Conservation (phyloP, 2,113 vertebrate species). For the Rhineura floridana region DNA sequence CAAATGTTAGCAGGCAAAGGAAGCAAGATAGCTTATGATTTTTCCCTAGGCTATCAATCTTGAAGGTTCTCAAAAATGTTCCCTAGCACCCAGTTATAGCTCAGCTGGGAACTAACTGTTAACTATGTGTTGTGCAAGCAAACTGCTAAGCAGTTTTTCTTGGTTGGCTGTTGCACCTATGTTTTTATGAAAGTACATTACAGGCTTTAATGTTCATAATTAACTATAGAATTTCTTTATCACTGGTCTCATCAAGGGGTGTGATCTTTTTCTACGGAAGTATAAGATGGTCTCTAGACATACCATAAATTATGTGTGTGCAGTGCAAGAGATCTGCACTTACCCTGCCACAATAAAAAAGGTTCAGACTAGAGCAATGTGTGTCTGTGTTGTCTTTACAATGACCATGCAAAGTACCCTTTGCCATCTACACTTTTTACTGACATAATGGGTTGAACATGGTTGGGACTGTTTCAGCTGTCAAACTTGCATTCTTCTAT, state of each 20-base stretch:
- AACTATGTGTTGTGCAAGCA: background rate
- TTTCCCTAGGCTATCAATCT: background rate
- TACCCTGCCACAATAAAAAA: slow-evolving; percentile 6
- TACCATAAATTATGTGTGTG: background rate
- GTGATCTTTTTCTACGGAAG: background rate
- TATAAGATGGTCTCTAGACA: background rate
- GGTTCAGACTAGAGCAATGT: background rate
- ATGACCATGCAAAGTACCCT: background rate
- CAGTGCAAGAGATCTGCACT: background rate
- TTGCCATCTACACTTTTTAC: background rate
- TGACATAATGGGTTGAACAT: background rate
- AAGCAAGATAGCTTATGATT: background rate
- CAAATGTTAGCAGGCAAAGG: background rate
- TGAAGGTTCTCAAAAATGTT: background rate
- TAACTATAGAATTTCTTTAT: background rate
- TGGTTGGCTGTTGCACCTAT: background rate
- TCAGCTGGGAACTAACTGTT: background rate
- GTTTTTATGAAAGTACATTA: background rate
- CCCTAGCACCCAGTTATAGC: background rate
- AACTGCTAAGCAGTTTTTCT: slow-evolving; percentile 14
- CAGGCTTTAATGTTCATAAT: background rate
- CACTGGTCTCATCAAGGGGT: background rate
- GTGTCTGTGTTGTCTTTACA: background rate
- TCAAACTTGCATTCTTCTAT: background rate
- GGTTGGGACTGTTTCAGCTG: background rate